Evolutionary conservation across 2,888 invertebrate species (phyloP).

Genomic region (Galerucella nymphaeae): DNA sequence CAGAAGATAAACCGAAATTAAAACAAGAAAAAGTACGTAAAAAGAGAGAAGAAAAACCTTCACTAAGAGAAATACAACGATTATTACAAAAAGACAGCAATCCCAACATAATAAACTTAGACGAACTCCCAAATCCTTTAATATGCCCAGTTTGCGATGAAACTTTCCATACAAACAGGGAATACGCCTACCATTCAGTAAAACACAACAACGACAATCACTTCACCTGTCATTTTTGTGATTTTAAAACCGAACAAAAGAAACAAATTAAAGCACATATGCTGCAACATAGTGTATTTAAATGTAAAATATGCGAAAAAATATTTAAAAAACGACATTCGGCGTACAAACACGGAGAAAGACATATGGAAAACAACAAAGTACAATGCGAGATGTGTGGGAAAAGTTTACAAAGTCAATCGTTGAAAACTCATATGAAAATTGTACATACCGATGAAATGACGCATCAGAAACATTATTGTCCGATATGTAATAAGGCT

Average conservation of each 20-base stretch:
- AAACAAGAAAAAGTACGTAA: neutral
- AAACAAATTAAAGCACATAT: slow-evolving; percentile 56
- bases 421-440: slow-evolving; percentile 51
- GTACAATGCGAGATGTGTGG: slow-evolving; percentile 55
- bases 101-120: slow-evolving; percentile 33
- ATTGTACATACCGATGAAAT: slow-evolving; percentile 52
- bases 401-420: slow-evolving; percentile 51
- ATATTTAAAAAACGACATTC: slow-evolving; percentile 45
- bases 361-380: slow-evolving; percentile 51
- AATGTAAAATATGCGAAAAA: slow-evolving; percentile 47
- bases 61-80: slow-evolving; percentile 22
- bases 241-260: slow-evolving; percentile 49
- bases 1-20: slow-evolving; percentile 1
- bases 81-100: slow-evolving; percentile 17
- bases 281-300: slow-evolving; percentile 34
- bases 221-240: slow-evolving; percentile 58
- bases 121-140: slow-evolving; percentile 59
- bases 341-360: slow-evolving; percentile 52
- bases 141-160: slow-evolving; percentile 68
- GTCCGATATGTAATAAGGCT: slow-evolving; percentile 51
- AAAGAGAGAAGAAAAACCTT: slow-evolving; percentile 12
- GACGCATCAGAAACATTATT: slow-evolving; percentile 42
- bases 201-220: slow-evolving; percentile 54
- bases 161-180: slow-evolving; percentile 63
- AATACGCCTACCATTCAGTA: slow-evolving; percentile 57